Evolutionary conservation across 2,888 invertebrate genomes (phyloP).

Genomic region (Prosopocoilus inquinatus): DNA sequence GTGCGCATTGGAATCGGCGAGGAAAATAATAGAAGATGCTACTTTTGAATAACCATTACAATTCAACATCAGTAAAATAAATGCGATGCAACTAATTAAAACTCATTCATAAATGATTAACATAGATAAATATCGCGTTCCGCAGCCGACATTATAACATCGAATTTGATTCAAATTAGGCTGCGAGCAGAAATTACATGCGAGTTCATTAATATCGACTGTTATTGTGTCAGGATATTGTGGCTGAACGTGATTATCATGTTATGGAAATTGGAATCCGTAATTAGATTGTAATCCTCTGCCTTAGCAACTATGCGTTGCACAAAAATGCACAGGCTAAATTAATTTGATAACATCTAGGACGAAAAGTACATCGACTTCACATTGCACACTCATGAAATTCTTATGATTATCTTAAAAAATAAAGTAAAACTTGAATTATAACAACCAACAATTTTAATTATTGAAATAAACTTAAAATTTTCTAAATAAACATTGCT

Average conservation of each 20-base stretch:
- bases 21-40: too few species aligned
- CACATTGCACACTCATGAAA: too few species aligned
- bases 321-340: not conserved
- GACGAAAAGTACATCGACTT: too few species aligned
- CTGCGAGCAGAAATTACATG: conserved; percentile 24
- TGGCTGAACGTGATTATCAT: conserved; percentile 26
- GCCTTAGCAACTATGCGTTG: conserved; percentile 1
- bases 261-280: conserved; percentile 29
- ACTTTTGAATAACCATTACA: conserved; percentile 2
- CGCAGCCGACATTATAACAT: conserved; percentile 10
- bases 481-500: too few species aligned
- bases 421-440: too few species aligned
- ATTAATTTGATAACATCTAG: not conserved
- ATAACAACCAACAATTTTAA: too few species aligned
- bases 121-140: conserved; percentile 10
- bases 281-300: conserved; percentile 26
- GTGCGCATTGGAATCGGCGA: too few species aligned
- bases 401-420: too few species aligned
- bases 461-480: too few species aligned
- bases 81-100: conserved; percentile 16
- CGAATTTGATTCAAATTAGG: conserved; percentile 22
- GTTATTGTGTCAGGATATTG: conserved; percentile 27
- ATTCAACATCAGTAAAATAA: conserved; percentile 12
- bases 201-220: conserved; percentile 26
- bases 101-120: conserved; percentile 20